Base-by-base conservation (phyloP, 2,797 vertebrate genomes). In the Galagoides demidoff region DNA sequence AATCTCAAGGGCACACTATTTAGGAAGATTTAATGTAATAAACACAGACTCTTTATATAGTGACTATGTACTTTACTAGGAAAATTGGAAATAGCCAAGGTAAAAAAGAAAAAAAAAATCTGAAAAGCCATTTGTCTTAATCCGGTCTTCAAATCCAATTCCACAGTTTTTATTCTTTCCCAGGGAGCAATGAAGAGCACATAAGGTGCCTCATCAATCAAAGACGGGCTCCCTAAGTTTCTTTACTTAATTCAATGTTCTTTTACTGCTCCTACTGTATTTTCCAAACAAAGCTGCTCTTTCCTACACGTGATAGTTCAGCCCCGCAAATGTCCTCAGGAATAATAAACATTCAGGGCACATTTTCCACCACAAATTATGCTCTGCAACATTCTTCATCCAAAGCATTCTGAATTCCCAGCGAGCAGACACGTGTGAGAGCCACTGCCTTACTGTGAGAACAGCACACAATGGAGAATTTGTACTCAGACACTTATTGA, bases 41-140 rank as follows among this genome's bases (percentile, higher is more conserved):
- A 89, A 95, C 17, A 59, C n/a, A 74, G 61, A 87, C 64, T 81
- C 73, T 79, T 95, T 68, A 59, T 45, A 81, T 2, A 77, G 74
- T 43, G 29, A 86, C 81, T 73, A 5, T 71, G 22, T 83, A 39
- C 87, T 96, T 95, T 31, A 4, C 45, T 84, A 68, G 63, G 92
- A 92, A 92, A 95, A 85, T 20, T 73, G 81, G 55, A 34, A 73
- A 11, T n/a, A 66, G 84, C 82, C 5, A 27, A 92, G 19, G 61
- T 71, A n/a, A 79, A 85, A 81, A 61, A 73, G 73, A 91, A 91
- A 91, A 91, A 97, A 84, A 43, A 79, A 57, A 23, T 20, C 95
- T 76, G 55, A 97, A 22, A 7, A 96, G 91, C 55, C 85, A 96
- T 95, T 96, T 91, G 74, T 97, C 95, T 96, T 97, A 97, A 96